These are phyloP conservation scores for Erythrocercus mccallii DNA, from an alignment of 2,113 vertebrate species.

Conservation along the genomic window DNA sequence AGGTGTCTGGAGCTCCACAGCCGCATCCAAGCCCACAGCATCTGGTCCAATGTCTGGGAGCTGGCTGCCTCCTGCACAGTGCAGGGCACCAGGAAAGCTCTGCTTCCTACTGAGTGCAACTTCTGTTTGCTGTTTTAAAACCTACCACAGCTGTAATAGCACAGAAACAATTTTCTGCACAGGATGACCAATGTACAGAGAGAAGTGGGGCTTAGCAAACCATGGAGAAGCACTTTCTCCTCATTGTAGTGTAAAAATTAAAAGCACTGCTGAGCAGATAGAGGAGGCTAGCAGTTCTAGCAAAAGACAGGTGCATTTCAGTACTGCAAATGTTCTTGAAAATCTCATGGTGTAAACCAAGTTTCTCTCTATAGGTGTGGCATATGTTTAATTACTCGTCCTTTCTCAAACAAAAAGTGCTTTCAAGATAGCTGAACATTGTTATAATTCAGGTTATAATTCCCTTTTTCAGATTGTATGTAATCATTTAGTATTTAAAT, in stretches of 20 bases:
- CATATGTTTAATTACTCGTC: neutral
- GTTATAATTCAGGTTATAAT: neutral
- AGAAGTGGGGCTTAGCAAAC: neutral
- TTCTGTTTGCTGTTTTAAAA: neutral
- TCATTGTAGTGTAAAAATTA: neutral
- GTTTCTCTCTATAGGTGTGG: neutral
- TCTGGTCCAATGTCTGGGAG: fast-evolving
- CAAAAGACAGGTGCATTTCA: neutral
- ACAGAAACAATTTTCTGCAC: neutral
- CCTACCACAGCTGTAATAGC: fast-evolving
- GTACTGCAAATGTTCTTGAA: neutral
- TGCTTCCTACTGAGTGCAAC: fast-evolving
- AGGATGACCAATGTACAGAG: fast-evolving
- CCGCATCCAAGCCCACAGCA: fast-evolving
- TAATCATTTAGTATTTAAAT: neutral
- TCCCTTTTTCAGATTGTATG: neutral
- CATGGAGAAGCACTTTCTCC: neutral
- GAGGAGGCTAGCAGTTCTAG: neutral
- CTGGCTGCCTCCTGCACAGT: fast-evolving
- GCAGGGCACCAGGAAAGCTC: neutral
- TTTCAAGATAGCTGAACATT: neutral
- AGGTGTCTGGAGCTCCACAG: neutral
- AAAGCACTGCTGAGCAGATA: neutral
- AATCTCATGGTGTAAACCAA: neutral
- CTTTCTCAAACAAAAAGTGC: neutral